Conservation (phyloP, 2,113 vertebrate species). For the Entomyzon cyanotis region DNA sequence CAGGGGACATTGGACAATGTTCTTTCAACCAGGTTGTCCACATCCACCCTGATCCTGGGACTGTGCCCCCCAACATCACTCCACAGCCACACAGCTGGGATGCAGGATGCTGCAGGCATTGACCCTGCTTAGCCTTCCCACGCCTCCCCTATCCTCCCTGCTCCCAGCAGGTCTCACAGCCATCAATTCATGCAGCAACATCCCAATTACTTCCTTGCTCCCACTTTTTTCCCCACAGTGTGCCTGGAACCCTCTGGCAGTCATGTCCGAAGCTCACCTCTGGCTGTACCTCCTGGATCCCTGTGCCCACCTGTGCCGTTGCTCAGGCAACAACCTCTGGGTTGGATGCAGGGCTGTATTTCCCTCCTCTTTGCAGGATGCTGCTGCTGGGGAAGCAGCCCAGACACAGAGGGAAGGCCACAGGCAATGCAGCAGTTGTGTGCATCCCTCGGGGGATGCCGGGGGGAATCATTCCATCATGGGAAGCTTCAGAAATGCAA, state of each 20-base stretch:
- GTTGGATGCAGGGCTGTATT: not conserved
- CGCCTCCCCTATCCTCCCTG: not conserved
- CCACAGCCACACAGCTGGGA: not conserved
- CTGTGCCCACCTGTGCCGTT: not conserved
- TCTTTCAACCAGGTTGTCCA: not conserved
- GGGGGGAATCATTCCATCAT: not conserved
- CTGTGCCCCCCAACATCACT: fast-evolving
- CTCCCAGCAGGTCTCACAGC: not conserved
- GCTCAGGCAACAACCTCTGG: constrained; percentile 65
- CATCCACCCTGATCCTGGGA: no score
- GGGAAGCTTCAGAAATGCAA: not conserved
- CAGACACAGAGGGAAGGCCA: not conserved
- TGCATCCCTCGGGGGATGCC: fast-evolving
- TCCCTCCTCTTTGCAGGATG: not conserved
- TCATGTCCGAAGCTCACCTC: not conserved
- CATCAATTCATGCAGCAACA: not conserved
- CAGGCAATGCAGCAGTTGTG: fast-evolving
- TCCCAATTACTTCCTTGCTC: not conserved
- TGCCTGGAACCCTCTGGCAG: not conserved
- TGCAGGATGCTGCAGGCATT: not conserved
- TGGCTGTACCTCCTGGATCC: not conserved
- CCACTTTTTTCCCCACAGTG: not conserved
- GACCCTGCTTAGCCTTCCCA: not conserved
- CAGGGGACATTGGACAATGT: fast-evolving
- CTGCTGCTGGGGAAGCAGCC: not conserved